phyloP scores from a whole-genome alignment of 1,140 invertebrate species.

The Melanaphis sacchari region DNA sequence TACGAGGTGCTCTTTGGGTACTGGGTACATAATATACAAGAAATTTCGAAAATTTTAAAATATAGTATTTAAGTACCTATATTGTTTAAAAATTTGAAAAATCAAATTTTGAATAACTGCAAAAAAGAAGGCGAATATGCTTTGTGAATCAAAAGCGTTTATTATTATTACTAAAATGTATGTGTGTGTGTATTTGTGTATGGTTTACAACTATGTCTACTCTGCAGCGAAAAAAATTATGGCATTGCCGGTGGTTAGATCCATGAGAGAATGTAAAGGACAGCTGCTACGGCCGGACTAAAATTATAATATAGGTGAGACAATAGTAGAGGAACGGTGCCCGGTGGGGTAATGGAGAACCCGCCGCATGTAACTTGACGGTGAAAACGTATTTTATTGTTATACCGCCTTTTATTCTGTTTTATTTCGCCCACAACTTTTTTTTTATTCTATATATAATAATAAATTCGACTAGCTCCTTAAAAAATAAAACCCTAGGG shows the following conservation, averaged over 20 bases:
- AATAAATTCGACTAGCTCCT: neutral
- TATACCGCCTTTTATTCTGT: neutral
- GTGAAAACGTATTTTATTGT: slow-evolving; percentile 48
- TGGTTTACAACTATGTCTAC: neutral
- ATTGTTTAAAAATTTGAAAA: too few relatives aligned
- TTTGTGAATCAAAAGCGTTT: neutral
- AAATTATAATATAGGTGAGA: slow-evolving; percentile 8
- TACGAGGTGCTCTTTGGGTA: too few relatives aligned
- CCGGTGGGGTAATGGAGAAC: neutral
- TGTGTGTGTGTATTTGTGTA: neutral
- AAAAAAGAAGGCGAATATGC: too few relatives aligned
- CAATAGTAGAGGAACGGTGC: neutral
- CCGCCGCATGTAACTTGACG: neutral
- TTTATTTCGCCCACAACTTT: neutral
- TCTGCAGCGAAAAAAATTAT: neutral
- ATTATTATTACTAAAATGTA: neutral
- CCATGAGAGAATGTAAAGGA: neutral
- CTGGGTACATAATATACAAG: too few relatives aligned
- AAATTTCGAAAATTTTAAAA: too few relatives aligned
- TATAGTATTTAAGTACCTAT: too few relatives aligned
- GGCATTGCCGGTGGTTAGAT: neutral
- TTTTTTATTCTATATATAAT: neutral
- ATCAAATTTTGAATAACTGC: too few relatives aligned
- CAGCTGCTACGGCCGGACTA: neutral
- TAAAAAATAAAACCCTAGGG: neutral